Conservation (phyloP, 2,113 vertebrate species). For the Zapus hudsonius region DNA sequence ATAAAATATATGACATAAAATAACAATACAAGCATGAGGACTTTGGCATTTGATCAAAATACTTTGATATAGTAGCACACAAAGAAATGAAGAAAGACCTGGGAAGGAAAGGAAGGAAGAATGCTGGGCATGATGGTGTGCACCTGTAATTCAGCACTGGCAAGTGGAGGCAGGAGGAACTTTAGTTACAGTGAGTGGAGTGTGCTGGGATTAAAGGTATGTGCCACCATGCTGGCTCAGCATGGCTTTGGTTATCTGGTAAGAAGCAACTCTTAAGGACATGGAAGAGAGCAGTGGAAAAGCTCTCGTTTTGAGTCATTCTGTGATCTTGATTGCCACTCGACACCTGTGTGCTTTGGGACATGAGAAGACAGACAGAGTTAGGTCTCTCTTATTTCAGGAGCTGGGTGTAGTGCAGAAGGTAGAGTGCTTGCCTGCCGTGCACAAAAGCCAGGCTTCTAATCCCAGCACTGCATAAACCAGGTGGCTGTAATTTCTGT, state of each 20-base stretch:
- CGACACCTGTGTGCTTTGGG: background rate
- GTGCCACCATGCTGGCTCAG: too few species aligned
- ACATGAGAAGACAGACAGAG: background rate
- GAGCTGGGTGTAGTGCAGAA: too few species aligned
- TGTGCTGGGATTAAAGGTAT: too few species aligned
- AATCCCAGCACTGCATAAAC: too few species aligned
- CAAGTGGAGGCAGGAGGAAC: background rate
- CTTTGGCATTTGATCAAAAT: background rate
- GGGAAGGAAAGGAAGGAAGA: background rate
- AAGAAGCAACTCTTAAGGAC: background rate
- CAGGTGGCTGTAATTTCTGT: too few species aligned
- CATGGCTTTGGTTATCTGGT: background rate
- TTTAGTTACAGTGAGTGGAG: too few species aligned
- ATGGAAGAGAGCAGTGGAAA: background rate
- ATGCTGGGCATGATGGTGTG: too few species aligned
- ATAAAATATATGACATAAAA: background rate
- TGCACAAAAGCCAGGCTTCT: too few species aligned
- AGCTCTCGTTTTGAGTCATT: background rate
- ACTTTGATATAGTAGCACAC: background rate
- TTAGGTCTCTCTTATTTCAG: background rate
- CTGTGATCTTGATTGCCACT: background rate
- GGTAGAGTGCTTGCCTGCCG: too few species aligned
- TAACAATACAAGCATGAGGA: slow-evolving; percentile 10
- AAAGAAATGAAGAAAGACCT: background rate
- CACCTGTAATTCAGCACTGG: too few species aligned